Evolutionary conservation across 2,797 vertebrate genomes (phyloP).

Genomic region (Falco biarmicus): DNA sequence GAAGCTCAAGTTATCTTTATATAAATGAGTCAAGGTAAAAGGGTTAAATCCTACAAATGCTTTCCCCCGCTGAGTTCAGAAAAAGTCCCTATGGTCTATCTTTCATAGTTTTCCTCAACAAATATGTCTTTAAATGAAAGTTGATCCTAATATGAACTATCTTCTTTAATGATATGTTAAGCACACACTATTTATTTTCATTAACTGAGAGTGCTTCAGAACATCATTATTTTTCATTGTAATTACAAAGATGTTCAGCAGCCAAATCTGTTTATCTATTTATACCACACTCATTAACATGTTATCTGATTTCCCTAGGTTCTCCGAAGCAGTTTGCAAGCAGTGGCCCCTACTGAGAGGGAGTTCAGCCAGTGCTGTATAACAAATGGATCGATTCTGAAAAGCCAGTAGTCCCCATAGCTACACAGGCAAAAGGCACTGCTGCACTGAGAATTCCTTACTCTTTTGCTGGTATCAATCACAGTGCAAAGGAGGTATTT

Average conservation of each 20-base stretch:
- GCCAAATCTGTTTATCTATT: slow-evolving; percentile 59
- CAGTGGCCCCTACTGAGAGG: background rate
- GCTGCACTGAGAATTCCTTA: background rate
- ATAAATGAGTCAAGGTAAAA: background rate
- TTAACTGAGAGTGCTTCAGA: slow-evolving; percentile 12
- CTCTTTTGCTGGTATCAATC: background rate
- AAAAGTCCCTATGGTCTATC: background rate
- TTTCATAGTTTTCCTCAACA: slow-evolving; percentile 45
- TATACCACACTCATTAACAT: slow-evolving; percentile 11
- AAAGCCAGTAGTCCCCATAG: background rate
- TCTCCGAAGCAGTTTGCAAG: slow-evolving; percentile 31
- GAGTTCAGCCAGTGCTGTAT: background rate
- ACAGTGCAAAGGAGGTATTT: background rate
- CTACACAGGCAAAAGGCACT: background rate
- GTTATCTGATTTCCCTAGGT: background rate
- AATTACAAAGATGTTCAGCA: slow-evolving; percentile 46
- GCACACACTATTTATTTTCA: slow-evolving; percentile 38
- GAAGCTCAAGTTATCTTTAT: background rate
- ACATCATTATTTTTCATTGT: background rate
- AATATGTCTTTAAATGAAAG: slow-evolving; percentile 48
- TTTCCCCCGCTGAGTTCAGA: background rate
- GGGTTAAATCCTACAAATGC: background rate
- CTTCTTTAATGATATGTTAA: slow-evolving; percentile 46
- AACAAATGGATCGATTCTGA: background rate
- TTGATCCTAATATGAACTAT: slow-evolving; percentile 26